Conservation (phyloP, 2,888 invertebrate species). For the Gisinianus flammeolus region DNA sequence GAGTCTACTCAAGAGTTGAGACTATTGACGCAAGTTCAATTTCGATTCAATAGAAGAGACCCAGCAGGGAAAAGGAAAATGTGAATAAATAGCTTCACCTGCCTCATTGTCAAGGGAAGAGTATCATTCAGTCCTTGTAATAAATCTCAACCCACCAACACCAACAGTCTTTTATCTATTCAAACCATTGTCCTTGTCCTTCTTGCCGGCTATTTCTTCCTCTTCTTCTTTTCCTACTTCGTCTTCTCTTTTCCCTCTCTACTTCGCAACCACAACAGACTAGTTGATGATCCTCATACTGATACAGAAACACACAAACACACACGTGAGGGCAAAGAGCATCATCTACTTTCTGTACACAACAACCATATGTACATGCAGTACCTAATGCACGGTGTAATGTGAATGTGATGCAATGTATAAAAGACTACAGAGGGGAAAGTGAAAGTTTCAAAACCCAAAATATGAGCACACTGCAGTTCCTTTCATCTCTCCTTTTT, state of each 20-base stretch:
- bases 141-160: constrained; percentile 26
- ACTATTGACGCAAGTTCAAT: constrained; percentile 3
- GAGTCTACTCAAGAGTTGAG: neutral
- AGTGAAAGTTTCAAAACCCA: neutral
- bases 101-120: constrained; percentile 29
- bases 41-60: constrained; percentile 19
- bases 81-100: constrained; percentile 36
- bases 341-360: neutral
- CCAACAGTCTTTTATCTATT: constrained; percentile 7
- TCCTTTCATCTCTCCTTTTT: neutral
- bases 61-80: constrained; percentile 37
- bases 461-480: no score
- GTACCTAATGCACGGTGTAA: neutral
- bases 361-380: no score
- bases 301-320: no score
- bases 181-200: neutral
- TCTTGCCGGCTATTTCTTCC: neutral
- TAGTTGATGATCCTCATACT: neutral
- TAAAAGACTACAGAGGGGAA: neutral
- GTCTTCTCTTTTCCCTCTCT: no score
- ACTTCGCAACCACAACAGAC: no score
- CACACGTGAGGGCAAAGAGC: neutral
- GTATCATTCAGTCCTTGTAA: constrained; percentile 29
- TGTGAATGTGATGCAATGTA: neutral
- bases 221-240: no score